These are phyloP conservation scores for Gymnorhina tibicen DNA, from an alignment of 2,113 vertebrate genomes.

Conservation along the genomic window DNA sequence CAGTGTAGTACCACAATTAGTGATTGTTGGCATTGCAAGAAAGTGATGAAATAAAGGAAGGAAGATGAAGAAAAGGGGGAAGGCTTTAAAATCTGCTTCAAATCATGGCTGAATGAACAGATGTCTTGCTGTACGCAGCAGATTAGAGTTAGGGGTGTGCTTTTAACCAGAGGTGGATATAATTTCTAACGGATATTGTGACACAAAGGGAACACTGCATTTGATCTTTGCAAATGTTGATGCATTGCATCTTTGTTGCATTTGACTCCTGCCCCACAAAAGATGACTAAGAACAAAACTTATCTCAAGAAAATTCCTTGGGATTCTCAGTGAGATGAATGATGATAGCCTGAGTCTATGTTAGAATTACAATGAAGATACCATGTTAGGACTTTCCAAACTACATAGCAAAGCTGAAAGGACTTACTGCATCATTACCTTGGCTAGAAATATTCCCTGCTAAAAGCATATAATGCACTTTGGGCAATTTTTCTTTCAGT, in stretches of 20 bases:
- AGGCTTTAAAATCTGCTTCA: neutral
- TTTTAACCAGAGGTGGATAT: neutral
- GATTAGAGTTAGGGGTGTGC: neutral
- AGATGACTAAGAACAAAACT: neutral
- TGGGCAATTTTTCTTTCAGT: neutral
- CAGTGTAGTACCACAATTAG: neutral
- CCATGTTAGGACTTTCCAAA: neutral
- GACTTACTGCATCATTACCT: neutral
- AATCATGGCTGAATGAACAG: neutral
- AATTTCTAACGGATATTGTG: neutral
- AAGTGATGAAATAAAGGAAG: neutral
- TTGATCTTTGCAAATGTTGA: neutral
- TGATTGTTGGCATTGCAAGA: neutral
- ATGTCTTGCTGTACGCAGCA: fast-evolving
- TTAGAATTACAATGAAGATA: neutral
- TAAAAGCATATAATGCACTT: neutral
- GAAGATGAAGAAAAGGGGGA: neutral
- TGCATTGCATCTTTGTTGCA: neutral
- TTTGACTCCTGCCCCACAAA: neutral
- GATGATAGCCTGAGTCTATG: neutral
- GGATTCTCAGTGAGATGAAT: neutral
- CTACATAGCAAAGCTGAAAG: neutral
- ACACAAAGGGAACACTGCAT: neutral
- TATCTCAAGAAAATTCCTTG: neutral
- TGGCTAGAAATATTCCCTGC: neutral